A percentile compares a stretch with the other conserved stretches of the same genome.
phyloP scores from a whole-genome alignment of 2,113 vertebrate species.

The Scophthalmus maximus region DNA sequence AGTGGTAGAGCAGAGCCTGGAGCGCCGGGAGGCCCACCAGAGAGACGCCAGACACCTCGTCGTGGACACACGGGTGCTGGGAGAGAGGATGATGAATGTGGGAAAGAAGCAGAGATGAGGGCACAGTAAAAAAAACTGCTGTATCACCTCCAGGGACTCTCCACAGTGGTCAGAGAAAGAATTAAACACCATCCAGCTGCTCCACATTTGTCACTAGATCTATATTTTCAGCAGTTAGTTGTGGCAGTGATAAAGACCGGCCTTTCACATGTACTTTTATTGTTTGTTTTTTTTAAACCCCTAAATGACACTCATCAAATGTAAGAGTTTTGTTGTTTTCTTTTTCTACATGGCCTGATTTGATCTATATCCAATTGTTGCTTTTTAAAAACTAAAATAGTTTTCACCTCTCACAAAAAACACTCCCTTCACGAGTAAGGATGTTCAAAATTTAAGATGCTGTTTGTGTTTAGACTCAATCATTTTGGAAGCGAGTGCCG shows the following conservation, averaged over 20 bases:
- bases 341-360: background rate
- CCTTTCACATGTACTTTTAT: constrained; percentile 15
- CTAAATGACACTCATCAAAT: constrained; percentile 3
- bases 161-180: background rate
- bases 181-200: too few species aligned
- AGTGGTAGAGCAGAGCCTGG: constrained; percentile 90
- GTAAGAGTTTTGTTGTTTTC: background rate
- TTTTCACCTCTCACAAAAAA: constrained; percentile 12
- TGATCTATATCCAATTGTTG: background rate
- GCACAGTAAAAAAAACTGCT: background rate
- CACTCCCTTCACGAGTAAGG: background rate
- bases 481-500: constrained; percentile 23
- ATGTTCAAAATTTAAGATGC: constrained; percentile 6
- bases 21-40: constrained; percentile 90
- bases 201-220: background rate
- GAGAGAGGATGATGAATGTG: constrained; percentile 17
- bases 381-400: constrained; percentile 1
- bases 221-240: background rate
- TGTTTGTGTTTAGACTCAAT: constrained; percentile 24
- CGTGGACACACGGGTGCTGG: constrained; percentile 92
- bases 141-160: background rate
- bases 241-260: background rate
- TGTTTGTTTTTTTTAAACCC: background rate
- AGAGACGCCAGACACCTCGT: constrained; percentile 90
- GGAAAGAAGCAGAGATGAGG: constrained; percentile 15